These are phyloP conservation scores for Lepidostoma basale DNA, from an alignment of 1,140 invertebrate species.

Conservation along the genomic window DNA sequence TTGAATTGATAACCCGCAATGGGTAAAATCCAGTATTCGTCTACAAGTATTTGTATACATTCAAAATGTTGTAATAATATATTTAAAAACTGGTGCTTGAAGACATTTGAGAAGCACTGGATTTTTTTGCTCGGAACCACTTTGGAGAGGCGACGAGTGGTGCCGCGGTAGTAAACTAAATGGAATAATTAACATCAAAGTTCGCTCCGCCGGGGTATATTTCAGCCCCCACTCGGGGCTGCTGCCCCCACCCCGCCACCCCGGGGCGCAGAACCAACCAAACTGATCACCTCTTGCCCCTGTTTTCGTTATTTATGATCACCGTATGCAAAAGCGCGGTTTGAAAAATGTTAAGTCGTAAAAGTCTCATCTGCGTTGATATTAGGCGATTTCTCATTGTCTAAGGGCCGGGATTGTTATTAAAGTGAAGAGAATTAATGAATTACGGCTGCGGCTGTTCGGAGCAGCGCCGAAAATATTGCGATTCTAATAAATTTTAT, in stretches of 20 bases:
- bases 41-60: no score
- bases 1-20: no score
- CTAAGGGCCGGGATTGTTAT: slow-evolving; percentile 40
- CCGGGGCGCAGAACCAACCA: neutral
- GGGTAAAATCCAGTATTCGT: no score
- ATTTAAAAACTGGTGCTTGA: no score
- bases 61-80: no score
- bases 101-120: slow-evolving; percentile 8
- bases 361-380: slow-evolving; percentile 45
- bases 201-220: slow-evolving; percentile 33
- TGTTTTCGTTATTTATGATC: slow-evolving; percentile 42
- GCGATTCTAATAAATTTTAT: slow-evolving; percentile 9
- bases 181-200: slow-evolving; percentile 45
- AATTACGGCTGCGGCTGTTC: neutral
- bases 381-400: slow-evolving; percentile 45
- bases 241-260: neutral
- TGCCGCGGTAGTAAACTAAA: slow-evolving; percentile 32
- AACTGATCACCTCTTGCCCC: slow-evolving; percentile 31
- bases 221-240: neutral
- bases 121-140: slow-evolving; percentile 22
- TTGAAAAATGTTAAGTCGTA: slow-evolving; percentile 44
- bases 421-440: slow-evolving; percentile 41
- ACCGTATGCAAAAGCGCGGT: slow-evolving; percentile 43
- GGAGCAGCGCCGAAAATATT: slow-evolving; percentile 22
- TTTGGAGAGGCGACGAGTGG: slow-evolving; percentile 28